Evolutionary conservation across 2,888 invertebrate species (phyloP), one percentile per base, ranked within the genome.

Genomic region (Pseudococcus longispinus): DNA sequence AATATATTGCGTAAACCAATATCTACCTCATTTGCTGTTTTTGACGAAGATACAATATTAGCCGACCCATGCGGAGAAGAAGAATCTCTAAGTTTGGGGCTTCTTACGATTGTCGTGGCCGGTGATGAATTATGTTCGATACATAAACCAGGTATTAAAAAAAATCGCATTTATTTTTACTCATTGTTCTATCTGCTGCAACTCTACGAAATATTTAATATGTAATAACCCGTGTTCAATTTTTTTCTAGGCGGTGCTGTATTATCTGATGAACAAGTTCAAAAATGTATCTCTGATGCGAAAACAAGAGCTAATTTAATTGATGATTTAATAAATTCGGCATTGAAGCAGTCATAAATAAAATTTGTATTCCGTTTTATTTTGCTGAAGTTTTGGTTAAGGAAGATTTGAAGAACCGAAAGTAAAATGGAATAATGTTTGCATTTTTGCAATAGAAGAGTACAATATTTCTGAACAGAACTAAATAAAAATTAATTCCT

Each of bases 31-130:
- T 95, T 95, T 92, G 94, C 94, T 55, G 91, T 95, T 88, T 95
- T 96, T 90, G 94, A 95, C 89, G 92, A 93, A 94, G 93, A 91
- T 91, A 92, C 92, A 82, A 89, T 95, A 82, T 90, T 96, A 88
- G 93, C 93, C n/a, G 96, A 97, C 91, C 96, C 96, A 44, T 94
- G 95, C 55, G 91, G 92, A n/a, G 95, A 96, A 91, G 97, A 97
- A 91, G 96, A 96, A 91, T 92, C 92, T 89, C 92, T 95, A 89
- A 93, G 94, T 89, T 93, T 93, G 86, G 94, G 94, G n/a, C 93
- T 92, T 13, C 90, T 95, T 85, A 94, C 94, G 87, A 91, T 96
- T 74, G 94, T 94, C 80, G 93, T 93, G 88, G 94, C 94, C 89
- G 92, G 93, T 88, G 92, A 92, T n/a, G 91, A 93, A 82, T 90